Evolutionary conservation across 2,113 vertebrate species (phyloP).

Genomic region (Ramphastos sulfuratus): DNA sequence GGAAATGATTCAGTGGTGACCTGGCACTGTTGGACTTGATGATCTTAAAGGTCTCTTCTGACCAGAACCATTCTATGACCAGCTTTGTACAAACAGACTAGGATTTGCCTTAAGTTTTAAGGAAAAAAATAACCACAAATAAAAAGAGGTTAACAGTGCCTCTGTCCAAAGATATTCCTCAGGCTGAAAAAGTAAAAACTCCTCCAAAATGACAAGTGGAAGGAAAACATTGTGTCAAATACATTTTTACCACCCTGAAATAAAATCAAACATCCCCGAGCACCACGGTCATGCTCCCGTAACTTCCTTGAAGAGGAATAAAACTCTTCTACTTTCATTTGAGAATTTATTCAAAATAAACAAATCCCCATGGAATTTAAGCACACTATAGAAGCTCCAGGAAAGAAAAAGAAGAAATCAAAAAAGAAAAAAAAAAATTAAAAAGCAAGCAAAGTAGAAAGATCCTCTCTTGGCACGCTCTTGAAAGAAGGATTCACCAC

Average conservation of each 20-base stretch:
- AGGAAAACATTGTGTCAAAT: background rate
- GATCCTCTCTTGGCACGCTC: constrained; percentile 34
- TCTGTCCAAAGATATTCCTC: background rate
- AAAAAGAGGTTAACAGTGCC: background rate
- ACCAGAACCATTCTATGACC: too few species aligned
- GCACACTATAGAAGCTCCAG: background rate
- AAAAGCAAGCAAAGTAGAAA: background rate
- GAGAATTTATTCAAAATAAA: constrained; percentile 53
- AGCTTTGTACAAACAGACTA: background rate
- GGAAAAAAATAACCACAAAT: fast-evolving
- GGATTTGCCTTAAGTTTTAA: background rate
- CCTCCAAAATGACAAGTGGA: background rate
- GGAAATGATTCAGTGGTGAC: too few species aligned
- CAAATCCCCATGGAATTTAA: constrained; percentile 40
- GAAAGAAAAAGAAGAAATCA: background rate
- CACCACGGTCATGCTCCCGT: background rate
- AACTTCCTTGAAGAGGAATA: background rate
- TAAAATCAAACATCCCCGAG: background rate
- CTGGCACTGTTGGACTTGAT: too few species aligned
- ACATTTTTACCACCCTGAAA: background rate
- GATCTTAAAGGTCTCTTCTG: too few species aligned
- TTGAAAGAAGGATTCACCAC: constrained; percentile 59
- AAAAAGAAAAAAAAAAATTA: background rate
- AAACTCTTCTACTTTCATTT: background rate
- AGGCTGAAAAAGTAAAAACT: background rate